phyloP scores from a whole-genome alignment of 1,140 invertebrate species.

The Meloidogyne exigua region DNA sequence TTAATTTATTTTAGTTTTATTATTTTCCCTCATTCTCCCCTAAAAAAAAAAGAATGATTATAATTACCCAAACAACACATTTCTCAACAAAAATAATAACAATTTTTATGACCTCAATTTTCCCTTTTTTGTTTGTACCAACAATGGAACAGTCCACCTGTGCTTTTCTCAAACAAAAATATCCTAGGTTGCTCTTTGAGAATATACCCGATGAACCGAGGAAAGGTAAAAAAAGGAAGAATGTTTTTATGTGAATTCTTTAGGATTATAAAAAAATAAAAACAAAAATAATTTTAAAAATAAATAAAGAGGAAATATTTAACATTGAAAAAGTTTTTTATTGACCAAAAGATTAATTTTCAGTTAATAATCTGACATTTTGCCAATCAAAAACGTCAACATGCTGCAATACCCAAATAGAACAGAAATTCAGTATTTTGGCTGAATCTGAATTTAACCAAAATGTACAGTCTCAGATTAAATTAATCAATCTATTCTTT shows the following conservation, averaged over 20 bases:
- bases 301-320: not conserved
- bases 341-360: not conserved
- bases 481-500: conserved; percentile 11
- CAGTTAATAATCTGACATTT: conserved; percentile 8
- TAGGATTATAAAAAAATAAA: not conserved
- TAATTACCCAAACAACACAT: not conserved
- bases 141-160: conserved; percentile 19
- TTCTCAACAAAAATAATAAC: conserved; percentile 1
- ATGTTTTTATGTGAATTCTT: not conserved
- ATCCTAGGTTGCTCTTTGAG: not conserved
- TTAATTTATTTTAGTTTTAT: not conserved
- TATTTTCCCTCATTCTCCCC: not conserved
- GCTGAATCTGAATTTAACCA: conserved; percentile 1
- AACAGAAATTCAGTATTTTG: conserved; percentile 10
- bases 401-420: conserved; percentile 17
- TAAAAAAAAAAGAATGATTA: not conserved
- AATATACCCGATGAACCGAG: conserved; percentile 19
- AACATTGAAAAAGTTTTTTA: too few species aligned
- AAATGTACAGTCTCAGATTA: not conserved
- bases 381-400: not conserved
- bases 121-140: not conserved
- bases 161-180: conserved; percentile 16
- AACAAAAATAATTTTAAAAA: not conserved
- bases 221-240: not conserved
- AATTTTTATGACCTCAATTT: conserved; percentile 5